These are phyloP conservation scores for Melanostoma scalare DNA, from an alignment of 2,888 invertebrate species.

Conservation along the genomic window DNA sequence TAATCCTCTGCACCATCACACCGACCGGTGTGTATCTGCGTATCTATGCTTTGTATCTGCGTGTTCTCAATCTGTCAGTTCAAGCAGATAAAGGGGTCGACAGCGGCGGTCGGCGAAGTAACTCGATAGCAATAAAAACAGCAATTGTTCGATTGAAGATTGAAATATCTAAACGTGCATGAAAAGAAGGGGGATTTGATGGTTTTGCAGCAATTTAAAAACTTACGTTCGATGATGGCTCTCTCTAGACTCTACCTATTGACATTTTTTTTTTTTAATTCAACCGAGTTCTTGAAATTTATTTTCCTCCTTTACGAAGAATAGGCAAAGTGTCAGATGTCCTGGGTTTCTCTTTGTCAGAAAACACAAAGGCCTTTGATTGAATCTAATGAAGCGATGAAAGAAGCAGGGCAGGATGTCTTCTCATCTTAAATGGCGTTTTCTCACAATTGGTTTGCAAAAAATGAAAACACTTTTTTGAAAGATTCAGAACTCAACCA, in stretches of 20 bases:
- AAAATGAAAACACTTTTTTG: no score
- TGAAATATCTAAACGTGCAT: slow-evolving; percentile 36
- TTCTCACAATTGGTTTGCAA: no score
- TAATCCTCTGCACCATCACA: not conserved
- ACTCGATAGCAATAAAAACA: slow-evolving; percentile 70
- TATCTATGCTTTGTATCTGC: slow-evolving; percentile 26
- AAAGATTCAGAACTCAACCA: no score
- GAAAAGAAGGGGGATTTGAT: slow-evolving; percentile 5
- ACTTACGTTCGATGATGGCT: slow-evolving; percentile 24
- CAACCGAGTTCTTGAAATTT: slow-evolving; percentile 10
- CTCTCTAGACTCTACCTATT: not conserved
- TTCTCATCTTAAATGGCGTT: no score
- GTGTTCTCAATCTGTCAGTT: slow-evolving; percentile 51
- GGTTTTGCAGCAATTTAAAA: slow-evolving; percentile 4
- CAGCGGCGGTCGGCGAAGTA: slow-evolving; percentile 37
- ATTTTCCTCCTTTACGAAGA: not conserved
- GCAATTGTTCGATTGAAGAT: slow-evolving; percentile 55
- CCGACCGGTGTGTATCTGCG: slow-evolving; percentile 8
- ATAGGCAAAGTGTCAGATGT: no score
- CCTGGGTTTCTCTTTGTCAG: no score
- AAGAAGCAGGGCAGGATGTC: no score
- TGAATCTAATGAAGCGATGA: no score
- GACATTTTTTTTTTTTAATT: not conserved
- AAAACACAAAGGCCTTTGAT: no score
- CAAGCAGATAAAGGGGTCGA: not conserved